Evolutionary conservation across 23 tunicate species (phyloP).

Genomic region (Styela clava): DNA sequence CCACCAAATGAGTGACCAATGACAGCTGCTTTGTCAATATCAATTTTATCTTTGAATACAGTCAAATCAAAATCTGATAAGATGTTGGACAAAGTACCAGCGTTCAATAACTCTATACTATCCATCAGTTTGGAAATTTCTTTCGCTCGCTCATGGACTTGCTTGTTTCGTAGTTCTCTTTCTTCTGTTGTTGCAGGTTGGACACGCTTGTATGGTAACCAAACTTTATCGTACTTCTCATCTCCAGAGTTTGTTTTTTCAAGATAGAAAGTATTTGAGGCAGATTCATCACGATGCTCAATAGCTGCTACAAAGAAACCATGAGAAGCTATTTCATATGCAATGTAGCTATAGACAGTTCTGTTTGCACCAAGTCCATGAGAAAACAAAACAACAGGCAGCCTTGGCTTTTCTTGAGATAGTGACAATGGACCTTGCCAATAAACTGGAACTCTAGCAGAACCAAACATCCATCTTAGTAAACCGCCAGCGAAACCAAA

Average conservation of each 20-base stretch:
- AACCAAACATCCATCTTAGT: background rate
- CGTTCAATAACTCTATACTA: constrained; percentile 19
- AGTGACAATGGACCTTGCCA: background rate
- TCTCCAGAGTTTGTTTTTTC: constrained; percentile 5
- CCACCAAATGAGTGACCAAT: constrained; percentile 51
- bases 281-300: constrained; percentile 38
- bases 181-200: background rate
- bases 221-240: constrained; percentile 13
- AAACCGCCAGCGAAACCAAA: background rate
- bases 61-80: constrained; percentile 13
- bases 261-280: constrained; percentile 23
- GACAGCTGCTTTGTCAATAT: constrained; percentile 21
- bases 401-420: constrained; percentile 11
- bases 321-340: constrained; percentile 32
- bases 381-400: constrained; percentile 37
- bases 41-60: constrained; percentile 18
- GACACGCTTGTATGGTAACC: constrained; percentile 6
- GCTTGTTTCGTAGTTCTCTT: constrained; percentile 22
- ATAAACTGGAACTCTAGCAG: constrained; percentile 11
- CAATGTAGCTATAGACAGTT: constrained; percentile 15
- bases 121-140: constrained; percentile 11
- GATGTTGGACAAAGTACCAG: constrained; percentile 25
- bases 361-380: constrained; percentile 31
- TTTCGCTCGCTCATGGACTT: constrained; percentile 27
- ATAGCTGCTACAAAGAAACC: constrained; percentile 39